Evolutionary conservation across 1,140 invertebrate species (phyloP).

Genomic region (Papilio polytes): DNA sequence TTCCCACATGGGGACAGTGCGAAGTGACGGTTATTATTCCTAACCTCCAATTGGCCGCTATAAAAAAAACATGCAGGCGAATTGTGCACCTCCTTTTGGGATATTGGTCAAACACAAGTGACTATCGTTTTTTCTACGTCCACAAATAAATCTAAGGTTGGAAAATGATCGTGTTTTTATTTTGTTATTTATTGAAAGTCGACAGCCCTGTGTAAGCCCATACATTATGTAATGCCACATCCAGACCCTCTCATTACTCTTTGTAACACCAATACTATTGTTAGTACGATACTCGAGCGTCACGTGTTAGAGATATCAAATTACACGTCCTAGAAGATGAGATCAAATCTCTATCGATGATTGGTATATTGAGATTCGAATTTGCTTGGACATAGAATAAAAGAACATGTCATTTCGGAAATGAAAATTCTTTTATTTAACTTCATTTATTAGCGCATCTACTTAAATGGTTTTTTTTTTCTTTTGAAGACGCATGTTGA

Average conservation of each 20-base stretch:
- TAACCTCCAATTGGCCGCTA: too few species aligned
- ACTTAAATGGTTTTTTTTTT: background rate
- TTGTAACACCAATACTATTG: conserved; percentile 18
- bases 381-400: background rate
- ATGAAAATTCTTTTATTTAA: too few species aligned
- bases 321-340: background rate
- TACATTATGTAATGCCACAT: conserved; percentile 13
- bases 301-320: background rate
- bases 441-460: too few species aligned
- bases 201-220: background rate
- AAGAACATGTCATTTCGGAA: too few species aligned
- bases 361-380: background rate
- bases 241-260: conserved; percentile 1
- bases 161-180: background rate
- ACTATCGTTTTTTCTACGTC: background rate
- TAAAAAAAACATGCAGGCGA: too few species aligned
- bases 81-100: too few species aligned
- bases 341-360: background rate
- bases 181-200: background rate
- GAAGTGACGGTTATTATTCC: too few species aligned
- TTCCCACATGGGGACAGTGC: too few species aligned
- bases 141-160: background rate
- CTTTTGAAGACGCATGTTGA: background rate
- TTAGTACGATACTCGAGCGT: background rate
- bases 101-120: too few species aligned